These are phyloP conservation scores for Epirrita christyi DNA, from an alignment of 2,888 invertebrate species.

Conservation along the genomic window DNA sequence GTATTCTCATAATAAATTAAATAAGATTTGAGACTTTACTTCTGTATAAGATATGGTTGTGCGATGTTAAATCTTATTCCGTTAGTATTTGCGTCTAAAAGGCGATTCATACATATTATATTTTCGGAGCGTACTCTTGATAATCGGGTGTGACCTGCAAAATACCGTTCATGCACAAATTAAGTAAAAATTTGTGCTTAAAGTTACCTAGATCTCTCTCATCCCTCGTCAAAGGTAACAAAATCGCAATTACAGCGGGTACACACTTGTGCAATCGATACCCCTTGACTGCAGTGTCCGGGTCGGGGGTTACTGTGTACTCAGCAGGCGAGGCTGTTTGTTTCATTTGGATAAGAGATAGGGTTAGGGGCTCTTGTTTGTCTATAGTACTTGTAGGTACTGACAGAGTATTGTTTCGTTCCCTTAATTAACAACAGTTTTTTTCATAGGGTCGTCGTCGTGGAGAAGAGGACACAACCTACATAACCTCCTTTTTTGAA, in stretches of 20 bases:
- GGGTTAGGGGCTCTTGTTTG: conserved; percentile 10
- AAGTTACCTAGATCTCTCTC: not conserved
- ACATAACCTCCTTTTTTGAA: too few species aligned
- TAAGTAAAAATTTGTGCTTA: not conserved
- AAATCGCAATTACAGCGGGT: conserved; percentile 3
- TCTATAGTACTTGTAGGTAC: not conserved
- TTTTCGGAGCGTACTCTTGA: too few species aligned
- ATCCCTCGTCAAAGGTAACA: not conserved
- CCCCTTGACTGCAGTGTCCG: conserved; percentile 17
- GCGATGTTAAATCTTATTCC: too few species aligned
- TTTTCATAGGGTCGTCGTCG: too few species aligned
- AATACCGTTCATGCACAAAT: too few species aligned
- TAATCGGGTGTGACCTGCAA: too few species aligned
- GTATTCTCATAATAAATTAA: too few species aligned
- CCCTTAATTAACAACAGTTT: not conserved
- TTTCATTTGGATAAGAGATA: not conserved
- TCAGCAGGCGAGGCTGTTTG: not conserved
- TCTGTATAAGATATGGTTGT: too few species aligned
- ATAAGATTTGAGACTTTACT: too few species aligned
- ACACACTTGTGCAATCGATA: conserved; percentile 16
- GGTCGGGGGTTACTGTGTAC: not conserved
- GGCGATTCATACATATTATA: too few species aligned
- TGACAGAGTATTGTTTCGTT: not conserved
- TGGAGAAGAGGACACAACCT: too few species aligned
- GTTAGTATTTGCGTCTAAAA: too few species aligned